Evolutionary conservation across 2,797 vertebrate species (phyloP).

Genomic region (Amniataba percoides): DNA sequence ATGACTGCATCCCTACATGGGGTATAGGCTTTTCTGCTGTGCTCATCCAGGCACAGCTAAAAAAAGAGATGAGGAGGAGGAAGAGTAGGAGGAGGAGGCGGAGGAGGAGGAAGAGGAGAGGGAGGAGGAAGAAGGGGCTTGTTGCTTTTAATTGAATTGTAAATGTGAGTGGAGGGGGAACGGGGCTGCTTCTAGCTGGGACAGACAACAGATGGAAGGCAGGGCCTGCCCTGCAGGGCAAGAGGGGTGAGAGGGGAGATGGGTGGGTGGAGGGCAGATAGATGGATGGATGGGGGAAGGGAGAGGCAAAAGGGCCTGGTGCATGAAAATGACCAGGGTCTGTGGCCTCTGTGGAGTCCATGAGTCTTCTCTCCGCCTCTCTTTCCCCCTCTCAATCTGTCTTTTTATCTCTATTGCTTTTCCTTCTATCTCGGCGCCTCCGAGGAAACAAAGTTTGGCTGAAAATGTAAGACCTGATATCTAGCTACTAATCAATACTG

Average conservation of each 20-base stretch:
- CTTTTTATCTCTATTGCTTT: slow-evolving; percentile 40
- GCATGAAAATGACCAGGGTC: slow-evolving; percentile 81
- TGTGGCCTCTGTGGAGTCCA: slow-evolving; percentile 68
- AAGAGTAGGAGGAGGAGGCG: slow-evolving; percentile 45
- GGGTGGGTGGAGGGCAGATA: slow-evolving; percentile 73
- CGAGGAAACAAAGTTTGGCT: slow-evolving; percentile 39
- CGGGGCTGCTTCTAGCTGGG: slow-evolving; percentile 79
- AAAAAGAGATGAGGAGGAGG: slow-evolving; percentile 60
- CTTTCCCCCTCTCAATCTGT: slow-evolving; percentile 54
- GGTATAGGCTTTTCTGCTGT: slow-evolving; percentile 74
- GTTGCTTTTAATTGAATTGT: slow-evolving; percentile 90
- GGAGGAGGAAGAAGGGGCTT: slow-evolving; percentile 79
- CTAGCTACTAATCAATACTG: slow-evolving; percentile 52
- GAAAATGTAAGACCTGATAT: slow-evolving; percentile 48
- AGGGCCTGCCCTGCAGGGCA: slow-evolving; percentile 82
- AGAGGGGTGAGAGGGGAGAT: slow-evolving; percentile 78
- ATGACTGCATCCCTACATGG: slow-evolving; percentile 75
- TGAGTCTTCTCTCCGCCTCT: slow-evolving; percentile 49
- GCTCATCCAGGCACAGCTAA: slow-evolving; percentile 74
- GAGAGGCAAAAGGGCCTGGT: slow-evolving; percentile 70
- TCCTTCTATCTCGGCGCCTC: slow-evolving; percentile 30
- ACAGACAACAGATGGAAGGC: slow-evolving; percentile 89
- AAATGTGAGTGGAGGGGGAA: slow-evolving; percentile 83
- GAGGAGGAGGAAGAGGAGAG: slow-evolving; percentile 60
- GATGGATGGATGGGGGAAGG: slow-evolving; percentile 76